These are phyloP conservation scores for Toxonevra muliebris DNA, from an alignment of 2,888 invertebrate genomes.

Conservation along the genomic window DNA sequence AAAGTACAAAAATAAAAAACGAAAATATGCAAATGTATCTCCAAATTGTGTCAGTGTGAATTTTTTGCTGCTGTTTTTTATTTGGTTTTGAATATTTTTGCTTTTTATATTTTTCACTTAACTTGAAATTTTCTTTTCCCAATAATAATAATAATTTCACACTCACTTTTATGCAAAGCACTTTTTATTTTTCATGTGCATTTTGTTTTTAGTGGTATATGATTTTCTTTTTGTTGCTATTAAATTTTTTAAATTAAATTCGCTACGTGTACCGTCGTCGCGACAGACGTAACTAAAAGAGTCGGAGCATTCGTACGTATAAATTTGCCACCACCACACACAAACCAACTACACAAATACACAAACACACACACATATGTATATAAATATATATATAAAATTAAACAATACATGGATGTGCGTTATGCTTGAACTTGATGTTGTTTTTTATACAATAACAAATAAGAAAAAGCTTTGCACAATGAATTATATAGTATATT, in stretches of 20 bases:
- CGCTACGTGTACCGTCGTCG: conserved; percentile 41
- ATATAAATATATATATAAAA: conserved; percentile 12
- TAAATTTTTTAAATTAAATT: conserved; percentile 31
- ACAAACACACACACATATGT: conserved; percentile 8
- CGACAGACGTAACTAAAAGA: conserved; percentile 34
- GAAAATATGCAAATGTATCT: conserved; percentile 20
- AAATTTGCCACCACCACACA: conserved; percentile 9
- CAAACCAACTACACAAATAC: conserved; percentile 12
- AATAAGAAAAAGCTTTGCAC: conserved; percentile 19
- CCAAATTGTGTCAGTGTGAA: conserved; percentile 16
- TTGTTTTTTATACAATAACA: conserved; percentile 20
- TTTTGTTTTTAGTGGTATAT: conserved; percentile 15
- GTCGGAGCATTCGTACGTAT: background rate
- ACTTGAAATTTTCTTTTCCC: background rate
- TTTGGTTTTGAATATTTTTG: background rate
- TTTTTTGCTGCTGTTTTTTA: background rate
- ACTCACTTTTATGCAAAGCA: conserved; percentile 10
- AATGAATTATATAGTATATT: background rate
- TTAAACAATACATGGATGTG: conserved; percentile 17
- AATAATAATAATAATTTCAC: background rate
- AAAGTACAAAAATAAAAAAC: background rate
- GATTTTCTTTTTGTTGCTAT: conserved; percentile 30
- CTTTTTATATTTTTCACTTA: background rate
- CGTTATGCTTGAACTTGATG: conserved; percentile 44
- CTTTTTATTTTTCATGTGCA: conserved; percentile 27